Base-by-base conservation (phyloP, 2,888 invertebrate species). In the Bedellia somnulentella region DNA sequence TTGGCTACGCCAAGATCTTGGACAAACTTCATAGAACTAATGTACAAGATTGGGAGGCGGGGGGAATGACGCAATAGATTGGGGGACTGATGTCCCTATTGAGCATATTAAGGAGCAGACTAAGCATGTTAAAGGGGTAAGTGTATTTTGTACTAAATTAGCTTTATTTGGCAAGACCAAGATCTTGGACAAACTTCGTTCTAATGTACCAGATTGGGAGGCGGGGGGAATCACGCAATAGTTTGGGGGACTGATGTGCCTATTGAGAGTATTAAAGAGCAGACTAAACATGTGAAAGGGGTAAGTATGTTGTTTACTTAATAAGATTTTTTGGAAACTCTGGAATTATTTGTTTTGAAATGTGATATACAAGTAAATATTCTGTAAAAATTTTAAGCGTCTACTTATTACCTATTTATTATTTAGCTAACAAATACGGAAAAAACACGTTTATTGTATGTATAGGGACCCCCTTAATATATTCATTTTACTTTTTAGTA, bases 121-220 rank as follows among this genome's bases (percentile, higher is more conserved):
- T 8, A 93, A 84, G 61, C 89, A 93, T 70, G 94, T 96, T 8
- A 94, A 93, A 75, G 90, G 87, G 50, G 91, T 91, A 60, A 77
- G 83, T 78, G 21, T 28, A 25, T 35, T 4, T 39, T 21, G 1
- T 9, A 28, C 22, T 11, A 26, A n/a, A n/a, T n/a, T n/a, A n/a
- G n/a, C n/a, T n/a, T n/a, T n/a, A n/a, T n/a, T n/a, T n/a, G 98
- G 98, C 34, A 99, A 99, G 80, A 99, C 99, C 0, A 99, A 99
- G 68, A 97, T 99, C 51, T 67, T 99, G 31, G 99, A 99, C 58
- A 99, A 98, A 63, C 75, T 93, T 30, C 79, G 93, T 25, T 93
- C 93, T 0, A 87, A 93, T 51, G 93, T 93, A 0, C 93, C 93
- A 55, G 94, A 94, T 42, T 89, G 92, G 0, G 99, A 99, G 73